A percentile compares a stretch with the other conserved stretches of the same genome.
Conservation (phyloP, 2,888 invertebrate genomes). For the Gymnosoma rotundatum region DNA sequence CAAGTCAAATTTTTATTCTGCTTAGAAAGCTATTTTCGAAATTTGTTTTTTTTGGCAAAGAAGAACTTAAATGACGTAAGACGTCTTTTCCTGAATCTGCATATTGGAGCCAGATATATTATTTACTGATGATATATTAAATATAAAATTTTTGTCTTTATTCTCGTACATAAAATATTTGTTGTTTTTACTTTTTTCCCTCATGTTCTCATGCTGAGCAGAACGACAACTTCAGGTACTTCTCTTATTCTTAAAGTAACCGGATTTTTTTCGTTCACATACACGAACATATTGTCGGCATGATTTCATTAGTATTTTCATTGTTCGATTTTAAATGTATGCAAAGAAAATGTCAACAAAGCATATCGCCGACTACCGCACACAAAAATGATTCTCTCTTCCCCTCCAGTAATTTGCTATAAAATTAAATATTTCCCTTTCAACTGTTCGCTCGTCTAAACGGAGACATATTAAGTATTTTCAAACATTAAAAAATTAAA, state of each 20-base stretch:
- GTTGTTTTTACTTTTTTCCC: constrained; percentile 36
- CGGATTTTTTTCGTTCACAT: background rate
- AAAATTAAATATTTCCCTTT: too few species aligned
- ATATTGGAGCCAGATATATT: constrained; percentile 4
- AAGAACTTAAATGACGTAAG: background rate
- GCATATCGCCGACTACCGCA: too few species aligned
- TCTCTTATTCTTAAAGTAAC: constrained; percentile 43
- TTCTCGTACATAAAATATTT: constrained; percentile 47
- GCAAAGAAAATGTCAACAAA: too few species aligned
- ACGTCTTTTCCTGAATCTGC: too few species aligned
- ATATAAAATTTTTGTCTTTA: constrained; percentile 37
- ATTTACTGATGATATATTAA: constrained; percentile 31
- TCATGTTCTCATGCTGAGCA: constrained; percentile 11
- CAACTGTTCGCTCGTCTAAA: too few species aligned
- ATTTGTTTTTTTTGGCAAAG: background rate
- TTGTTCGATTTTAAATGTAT: too few species aligned
- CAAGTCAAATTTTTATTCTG: background rate
- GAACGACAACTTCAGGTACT: background rate
- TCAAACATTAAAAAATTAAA: too few species aligned
- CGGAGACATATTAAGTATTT: too few species aligned
- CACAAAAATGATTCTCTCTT: too few species aligned
- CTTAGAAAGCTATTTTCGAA: background rate
- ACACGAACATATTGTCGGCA: too few species aligned
- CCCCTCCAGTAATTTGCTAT: too few species aligned
- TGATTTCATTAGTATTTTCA: too few species aligned